Percentiles rank a stretch among this genome's conserved stretches.
phyloP scores from a whole-genome alignment of 2,888 invertebrate species.

The Chymomyza procnemis region DNA sequence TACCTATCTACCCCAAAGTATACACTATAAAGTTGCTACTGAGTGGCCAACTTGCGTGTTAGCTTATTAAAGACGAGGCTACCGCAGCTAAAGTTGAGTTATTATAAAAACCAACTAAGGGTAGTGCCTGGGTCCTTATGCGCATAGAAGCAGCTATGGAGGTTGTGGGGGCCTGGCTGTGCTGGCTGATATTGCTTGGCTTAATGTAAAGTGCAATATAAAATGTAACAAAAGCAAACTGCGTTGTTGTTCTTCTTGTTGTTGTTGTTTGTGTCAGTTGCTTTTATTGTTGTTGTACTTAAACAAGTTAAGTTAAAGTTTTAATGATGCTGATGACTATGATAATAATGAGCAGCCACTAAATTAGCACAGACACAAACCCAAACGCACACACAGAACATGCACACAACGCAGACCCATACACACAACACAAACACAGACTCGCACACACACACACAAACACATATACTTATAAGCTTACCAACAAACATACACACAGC shows the following conservation, averaged over 20 bases:
- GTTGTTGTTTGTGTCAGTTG: slow-evolving; percentile 31
- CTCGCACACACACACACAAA: neutral
- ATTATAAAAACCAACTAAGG: slow-evolving; percentile 52
- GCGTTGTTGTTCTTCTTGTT: slow-evolving; percentile 33
- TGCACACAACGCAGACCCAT: neutral
- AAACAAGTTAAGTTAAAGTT: slow-evolving; percentile 68
- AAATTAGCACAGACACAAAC: slow-evolving; percentile 50
- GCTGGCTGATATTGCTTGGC: slow-evolving; percentile 51
- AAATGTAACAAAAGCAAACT: slow-evolving; percentile 55
- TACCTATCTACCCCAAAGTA: no score
- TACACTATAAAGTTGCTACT: slow-evolving; percentile 16
- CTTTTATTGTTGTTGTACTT: slow-evolving; percentile 45
- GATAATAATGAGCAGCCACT: slow-evolving; percentile 73
- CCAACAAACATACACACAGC: no score
- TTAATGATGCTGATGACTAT: slow-evolving; percentile 74
- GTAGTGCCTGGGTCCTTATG: neutral
- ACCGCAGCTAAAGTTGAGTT: slow-evolving; percentile 68
- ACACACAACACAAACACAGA: no score
- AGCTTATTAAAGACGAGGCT: slow-evolving; percentile 68
- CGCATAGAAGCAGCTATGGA: neutral
- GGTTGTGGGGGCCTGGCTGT: slow-evolving; percentile 15
- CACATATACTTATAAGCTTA: no score
- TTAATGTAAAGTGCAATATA: slow-evolving; percentile 72
- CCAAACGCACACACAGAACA: neutral
- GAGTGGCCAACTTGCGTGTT: slow-evolving; percentile 67